A percentile compares a stretch with the other conserved stretches of the same genome.
Conservation (phyloP, 2,113 vertebrate species). For the Mirza zaza region DNA sequence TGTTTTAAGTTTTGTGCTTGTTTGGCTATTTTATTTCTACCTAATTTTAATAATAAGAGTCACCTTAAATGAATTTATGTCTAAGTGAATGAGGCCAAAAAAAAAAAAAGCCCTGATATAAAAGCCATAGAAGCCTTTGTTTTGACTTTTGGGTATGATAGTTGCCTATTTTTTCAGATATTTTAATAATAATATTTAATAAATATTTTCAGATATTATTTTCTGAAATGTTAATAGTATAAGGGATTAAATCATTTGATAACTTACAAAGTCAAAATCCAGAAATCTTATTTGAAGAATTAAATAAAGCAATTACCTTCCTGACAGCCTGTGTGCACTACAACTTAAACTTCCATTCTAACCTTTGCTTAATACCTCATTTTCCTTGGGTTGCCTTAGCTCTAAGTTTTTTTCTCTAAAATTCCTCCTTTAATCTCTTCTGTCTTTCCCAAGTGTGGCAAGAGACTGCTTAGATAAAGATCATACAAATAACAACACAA, state of each 20-base stretch:
- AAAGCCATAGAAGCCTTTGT: conserved; percentile 22
- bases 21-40: conserved; percentile 62
- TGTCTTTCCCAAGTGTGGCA: background rate
- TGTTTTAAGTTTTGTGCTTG: conserved; percentile 79
- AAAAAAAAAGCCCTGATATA: background rate
- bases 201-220: background rate
- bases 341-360: conserved; percentile 16
- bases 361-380: background rate
- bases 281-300: conserved; percentile 45
- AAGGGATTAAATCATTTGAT: conserved; percentile 22
- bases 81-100: background rate
- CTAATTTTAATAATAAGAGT: conserved; percentile 12
- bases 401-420: background rate
- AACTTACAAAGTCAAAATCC: conserved; percentile 4
- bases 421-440: background rate
- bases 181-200: background rate
- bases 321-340: background rate
- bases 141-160: background rate
- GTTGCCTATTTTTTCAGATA: background rate
- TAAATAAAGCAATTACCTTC: conserved; percentile 4
- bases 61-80: conserved; percentile 22
- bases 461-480: background rate
- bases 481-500: background rate
- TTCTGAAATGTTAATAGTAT: conserved; percentile 53
- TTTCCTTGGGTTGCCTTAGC: background rate